A percentile compares a stretch with the other conserved stretches of the same genome.
These are phyloP conservation scores for Malurus leucopterus DNA, from an alignment of 2,797 vertebrate species.

Conservation along the genomic window DNA sequence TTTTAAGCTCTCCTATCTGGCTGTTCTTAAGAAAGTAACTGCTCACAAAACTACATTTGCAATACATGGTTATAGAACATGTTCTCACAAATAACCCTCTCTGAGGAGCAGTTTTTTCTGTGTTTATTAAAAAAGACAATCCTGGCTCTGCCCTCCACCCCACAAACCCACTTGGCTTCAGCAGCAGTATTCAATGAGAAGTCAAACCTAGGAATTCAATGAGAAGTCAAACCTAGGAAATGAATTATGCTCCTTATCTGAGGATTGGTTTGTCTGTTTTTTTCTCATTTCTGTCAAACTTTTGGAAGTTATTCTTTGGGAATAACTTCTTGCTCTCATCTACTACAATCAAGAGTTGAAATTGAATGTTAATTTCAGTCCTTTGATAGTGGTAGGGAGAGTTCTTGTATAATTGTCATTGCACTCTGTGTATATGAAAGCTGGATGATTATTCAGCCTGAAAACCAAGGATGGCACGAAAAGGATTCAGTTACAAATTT, in stretches of 20 bases:
- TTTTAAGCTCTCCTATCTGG: not conserved
- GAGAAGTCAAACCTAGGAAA: not conserved
- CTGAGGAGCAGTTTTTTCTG: not conserved
- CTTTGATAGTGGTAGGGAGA: not conserved
- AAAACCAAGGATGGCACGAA: not conserved
- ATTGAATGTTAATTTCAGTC: not conserved
- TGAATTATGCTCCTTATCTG: not conserved
- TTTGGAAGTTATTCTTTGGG: not conserved
- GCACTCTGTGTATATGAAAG: not conserved
- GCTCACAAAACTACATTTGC: not conserved
- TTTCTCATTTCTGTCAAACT: not conserved
- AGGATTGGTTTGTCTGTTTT: not conserved
- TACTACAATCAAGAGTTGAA: not conserved
- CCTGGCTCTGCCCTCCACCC: accelerated
- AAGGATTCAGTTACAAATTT: not conserved
- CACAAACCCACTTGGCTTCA: not conserved
- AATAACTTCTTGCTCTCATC: not conserved
- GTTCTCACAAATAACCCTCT: not conserved
- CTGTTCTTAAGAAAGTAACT: not conserved
- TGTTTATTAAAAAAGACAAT: not conserved
- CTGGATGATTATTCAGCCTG: not conserved
- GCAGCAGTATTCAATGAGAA: not conserved
- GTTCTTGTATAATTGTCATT: not conserved
- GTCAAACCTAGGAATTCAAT: not conserved
- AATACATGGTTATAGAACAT: not conserved